Conservation (phyloP, 2,888 invertebrate genomes). For the Erannis defoliaria region DNA sequence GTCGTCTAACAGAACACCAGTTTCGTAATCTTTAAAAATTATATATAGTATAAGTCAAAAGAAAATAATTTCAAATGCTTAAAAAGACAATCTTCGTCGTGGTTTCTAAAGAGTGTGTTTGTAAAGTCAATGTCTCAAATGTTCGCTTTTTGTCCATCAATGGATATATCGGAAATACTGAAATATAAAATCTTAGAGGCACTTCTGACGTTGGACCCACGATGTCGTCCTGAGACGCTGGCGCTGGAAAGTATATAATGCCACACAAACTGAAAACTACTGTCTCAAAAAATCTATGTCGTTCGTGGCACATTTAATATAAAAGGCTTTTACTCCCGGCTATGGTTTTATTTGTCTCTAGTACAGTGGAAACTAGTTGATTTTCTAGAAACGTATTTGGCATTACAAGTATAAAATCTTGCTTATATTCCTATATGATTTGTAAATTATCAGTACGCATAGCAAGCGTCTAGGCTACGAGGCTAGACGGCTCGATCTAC, state of each 20-base stretch:
- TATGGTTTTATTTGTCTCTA: constrained; percentile 39
- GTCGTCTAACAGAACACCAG: too few species aligned
- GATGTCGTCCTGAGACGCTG: constrained; percentile 35
- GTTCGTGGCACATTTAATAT: constrained; percentile 33
- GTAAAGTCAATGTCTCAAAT: constrained; percentile 52
- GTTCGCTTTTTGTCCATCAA: constrained; percentile 68
- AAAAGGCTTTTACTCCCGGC: constrained; percentile 52
- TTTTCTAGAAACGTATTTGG: constrained; percentile 45
- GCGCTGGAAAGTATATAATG: constrained; percentile 34
- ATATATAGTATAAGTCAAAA: too few species aligned
- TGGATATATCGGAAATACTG: constrained; percentile 44
- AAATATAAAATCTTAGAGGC: constrained; percentile 23
- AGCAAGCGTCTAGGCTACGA: too few species aligned
- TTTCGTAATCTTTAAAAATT: too few species aligned
- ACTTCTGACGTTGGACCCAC: constrained; percentile 37
- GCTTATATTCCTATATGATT: too few species aligned
- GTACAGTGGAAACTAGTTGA: constrained; percentile 52
- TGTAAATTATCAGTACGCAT: too few species aligned
- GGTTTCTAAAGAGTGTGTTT: constrained; percentile 4
- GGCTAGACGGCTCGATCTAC: too few species aligned
- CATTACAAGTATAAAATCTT: too few species aligned
- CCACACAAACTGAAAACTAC: constrained; percentile 2
- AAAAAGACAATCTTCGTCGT: too few species aligned
- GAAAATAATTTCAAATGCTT: too few species aligned
- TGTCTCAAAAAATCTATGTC: constrained; percentile 30